Base-by-base conservation (phyloP, 1,140 invertebrate genomes). In the Panulirus ornatus region DNA sequence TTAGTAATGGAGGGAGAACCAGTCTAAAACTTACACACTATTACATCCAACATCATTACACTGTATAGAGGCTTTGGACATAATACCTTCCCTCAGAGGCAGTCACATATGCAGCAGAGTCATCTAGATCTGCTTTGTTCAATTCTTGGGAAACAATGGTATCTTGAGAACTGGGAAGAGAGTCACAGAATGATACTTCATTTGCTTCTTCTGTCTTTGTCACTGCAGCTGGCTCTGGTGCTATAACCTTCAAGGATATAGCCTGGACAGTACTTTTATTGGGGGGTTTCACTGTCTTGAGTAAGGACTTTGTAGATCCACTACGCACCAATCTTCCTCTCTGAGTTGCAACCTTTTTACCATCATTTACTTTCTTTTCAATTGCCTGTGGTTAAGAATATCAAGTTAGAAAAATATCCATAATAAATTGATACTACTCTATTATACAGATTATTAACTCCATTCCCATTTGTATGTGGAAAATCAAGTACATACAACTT, bases 81-180 rank as follows among this genome's bases (percentile, higher is more conserved):
- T 5, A 8, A 27, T 79, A 91, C 91, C 91, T 91, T 88, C 75
- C 91, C 38, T 91, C 91, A 42, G 91, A 91, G 27, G 91, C 91
- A 78, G 91, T 91, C 42, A 91, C 76, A 34, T 91, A 91, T n/a
- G 70, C 78, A 34, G 91, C 76, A 34, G 91, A 91, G 58, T 91
- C 91, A 66, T 89, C 88, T 11, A 89, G 70, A 66, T 79, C 85
- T 27, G 79, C 75, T 22, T 51, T 81, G 47, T 58, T 75, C 34
- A 70, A 75, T 36, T 89, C 88, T 47, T 89, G 88, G 5, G 44
- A 71, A 11, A 70, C 22, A 22, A 76, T 34, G 27, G 51, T 40
- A 19, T 76, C 71, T 79, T 51, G 78, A 44, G 87, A 85, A 42
- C 87, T 76, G 38, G 70, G 82, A 51, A 91, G 81, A 9, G 73